A percentile compares a stretch with the other conserved stretches of the same genome.
phyloP scores from a whole-genome alignment of 1,140 invertebrate genomes.

The Achatina immaculata region DNA sequence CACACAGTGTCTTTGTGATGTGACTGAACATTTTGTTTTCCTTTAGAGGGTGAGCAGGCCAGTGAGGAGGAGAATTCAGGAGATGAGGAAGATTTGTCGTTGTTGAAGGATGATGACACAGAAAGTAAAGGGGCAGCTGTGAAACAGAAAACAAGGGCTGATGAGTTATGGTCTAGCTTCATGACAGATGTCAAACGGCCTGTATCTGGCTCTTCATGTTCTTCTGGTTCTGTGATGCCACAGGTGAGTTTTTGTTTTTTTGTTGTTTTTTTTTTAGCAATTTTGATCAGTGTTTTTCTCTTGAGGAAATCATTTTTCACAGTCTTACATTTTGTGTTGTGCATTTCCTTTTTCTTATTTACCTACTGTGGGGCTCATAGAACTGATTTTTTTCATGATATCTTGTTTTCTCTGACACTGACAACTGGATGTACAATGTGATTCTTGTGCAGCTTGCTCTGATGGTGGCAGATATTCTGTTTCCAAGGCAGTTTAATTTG shows the following conservation, averaged over 20 bases:
- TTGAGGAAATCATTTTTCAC: too few species aligned
- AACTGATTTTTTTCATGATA: too few species aligned
- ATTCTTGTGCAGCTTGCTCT: too few species aligned
- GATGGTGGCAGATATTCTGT: too few species aligned
- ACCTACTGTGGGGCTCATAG: too few species aligned
- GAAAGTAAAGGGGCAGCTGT: constrained; percentile 17
- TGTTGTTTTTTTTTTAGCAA: neutral
- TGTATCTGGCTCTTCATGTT: constrained; percentile 35
- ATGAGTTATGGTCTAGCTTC: constrained; percentile 68
- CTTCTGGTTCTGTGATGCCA: constrained; percentile 30
- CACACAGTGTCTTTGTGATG: too few species aligned
- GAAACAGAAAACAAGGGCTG: constrained; percentile 58
- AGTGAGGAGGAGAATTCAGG: constrained; percentile 67
- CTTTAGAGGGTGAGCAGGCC: constrained; percentile 54
- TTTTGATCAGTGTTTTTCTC: too few species aligned
- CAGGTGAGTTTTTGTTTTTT: constrained; percentile 9
- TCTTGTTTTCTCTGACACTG: too few species aligned
- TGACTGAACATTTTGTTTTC: neutral
- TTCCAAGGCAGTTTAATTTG: too few species aligned
- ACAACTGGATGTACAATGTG: too few species aligned
- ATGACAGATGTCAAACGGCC: constrained; percentile 59
- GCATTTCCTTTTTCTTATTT: too few species aligned
- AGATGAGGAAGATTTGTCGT: constrained; percentile 59
- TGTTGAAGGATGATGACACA: constrained; percentile 46
- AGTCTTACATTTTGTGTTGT: too few species aligned